phyloP scores from a whole-genome alignment of 1,140 invertebrate genomes.

The Trinorchestia longiramus region DNA sequence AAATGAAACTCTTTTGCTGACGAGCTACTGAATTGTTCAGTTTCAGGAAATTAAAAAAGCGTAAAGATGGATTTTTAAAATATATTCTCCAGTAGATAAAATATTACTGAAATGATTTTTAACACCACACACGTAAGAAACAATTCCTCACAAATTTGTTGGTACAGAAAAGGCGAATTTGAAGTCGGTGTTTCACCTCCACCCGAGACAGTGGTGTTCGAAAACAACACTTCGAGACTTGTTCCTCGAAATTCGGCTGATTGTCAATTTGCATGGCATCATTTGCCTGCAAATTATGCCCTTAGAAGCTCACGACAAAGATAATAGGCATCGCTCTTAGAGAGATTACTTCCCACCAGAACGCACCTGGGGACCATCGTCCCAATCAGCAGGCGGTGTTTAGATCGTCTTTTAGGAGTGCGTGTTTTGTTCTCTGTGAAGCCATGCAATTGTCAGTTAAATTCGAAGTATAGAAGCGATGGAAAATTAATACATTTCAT shows the following conservation, averaged over 20 bases:
- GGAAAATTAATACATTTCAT: not conserved
- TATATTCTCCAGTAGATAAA: not conserved
- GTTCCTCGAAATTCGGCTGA: not conserved
- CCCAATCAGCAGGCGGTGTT: not conserved
- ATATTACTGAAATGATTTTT: not conserved
- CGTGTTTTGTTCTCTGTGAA: not conserved
- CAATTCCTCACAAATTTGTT: not conserved
- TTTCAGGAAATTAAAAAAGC: too few species aligned
- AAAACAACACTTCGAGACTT: not conserved
- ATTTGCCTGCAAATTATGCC: conserved; percentile 37
- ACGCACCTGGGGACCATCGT: not conserved
- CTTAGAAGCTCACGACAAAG: conserved; percentile 42
- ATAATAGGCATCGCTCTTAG: conserved; percentile 44
- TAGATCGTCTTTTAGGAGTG: not conserved
- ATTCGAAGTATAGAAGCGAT: not conserved
- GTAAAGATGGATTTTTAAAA: too few species aligned
- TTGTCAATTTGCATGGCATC: conserved; percentile 52
- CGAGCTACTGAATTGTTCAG: not conserved
- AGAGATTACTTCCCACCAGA: conserved; percentile 17
- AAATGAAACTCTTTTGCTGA: not conserved
- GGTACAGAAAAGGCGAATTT: too few species aligned
- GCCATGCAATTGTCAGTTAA: not conserved
- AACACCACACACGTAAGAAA: not conserved
- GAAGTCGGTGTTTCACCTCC: too few species aligned
- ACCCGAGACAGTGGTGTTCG: not conserved